These are phyloP conservation scores for Philonicus albiceps DNA, from an alignment of 2,888 invertebrate genomes.

Conservation along the genomic window DNA sequence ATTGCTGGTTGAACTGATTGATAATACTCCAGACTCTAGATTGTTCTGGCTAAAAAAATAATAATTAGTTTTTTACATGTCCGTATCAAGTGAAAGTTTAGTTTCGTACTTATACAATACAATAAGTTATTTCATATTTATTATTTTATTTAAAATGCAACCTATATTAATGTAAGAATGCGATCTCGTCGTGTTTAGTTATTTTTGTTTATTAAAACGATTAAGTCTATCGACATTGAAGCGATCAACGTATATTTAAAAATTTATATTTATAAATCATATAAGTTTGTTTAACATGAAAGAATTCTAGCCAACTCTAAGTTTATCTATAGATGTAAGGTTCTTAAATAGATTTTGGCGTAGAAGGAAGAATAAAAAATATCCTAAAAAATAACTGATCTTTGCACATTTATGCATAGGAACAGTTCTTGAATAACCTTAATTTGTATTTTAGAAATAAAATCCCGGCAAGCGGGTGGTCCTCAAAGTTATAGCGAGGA, in stretches of 20 bases:
- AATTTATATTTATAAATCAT: too few relatives aligned
- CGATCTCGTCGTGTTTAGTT: neutral
- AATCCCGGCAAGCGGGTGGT: conserved; percentile 55
- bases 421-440: neutral
- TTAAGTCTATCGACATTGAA: too few relatives aligned
- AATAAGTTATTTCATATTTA: too few relatives aligned
- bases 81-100: neutral
- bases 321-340: too few relatives aligned
- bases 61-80: neutral
- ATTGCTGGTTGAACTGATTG: too few relatives aligned
- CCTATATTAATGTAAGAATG: neutral
- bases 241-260: too few relatives aligned
- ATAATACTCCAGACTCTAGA: too few relatives aligned
- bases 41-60: neutral
- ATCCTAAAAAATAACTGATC: neutral
- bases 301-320: too few relatives aligned
- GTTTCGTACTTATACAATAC: too few relatives aligned
- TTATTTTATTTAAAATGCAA: neutral
- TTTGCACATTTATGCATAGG: neutral
- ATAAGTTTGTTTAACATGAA: too few relatives aligned
- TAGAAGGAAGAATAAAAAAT: neutral
- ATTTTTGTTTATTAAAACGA: too few relatives aligned
- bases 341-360: too few relatives aligned
- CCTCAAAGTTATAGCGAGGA: conserved; percentile 53
- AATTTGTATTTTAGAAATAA: conserved; percentile 55